Evolutionary conservation across 2,888 invertebrate genomes (phyloP).

Genomic region (Eutolmus rufibarbis): DNA sequence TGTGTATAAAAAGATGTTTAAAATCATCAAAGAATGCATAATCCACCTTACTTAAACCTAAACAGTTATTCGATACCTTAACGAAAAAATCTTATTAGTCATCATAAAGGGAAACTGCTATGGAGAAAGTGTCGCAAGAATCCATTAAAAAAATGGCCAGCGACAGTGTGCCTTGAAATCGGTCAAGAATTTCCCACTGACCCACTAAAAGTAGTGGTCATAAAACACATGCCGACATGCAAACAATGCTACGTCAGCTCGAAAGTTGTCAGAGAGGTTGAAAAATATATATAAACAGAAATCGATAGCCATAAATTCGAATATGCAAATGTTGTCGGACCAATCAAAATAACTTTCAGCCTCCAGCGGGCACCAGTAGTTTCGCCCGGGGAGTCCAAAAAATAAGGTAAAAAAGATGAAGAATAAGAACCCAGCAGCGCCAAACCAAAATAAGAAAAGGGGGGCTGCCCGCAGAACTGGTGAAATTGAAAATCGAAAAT

Average conservation of each 20-base stretch:
- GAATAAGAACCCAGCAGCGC: background rate
- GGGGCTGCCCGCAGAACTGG: background rate
- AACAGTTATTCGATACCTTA: background rate
- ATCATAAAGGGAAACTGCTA: background rate
- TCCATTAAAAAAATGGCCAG: background rate
- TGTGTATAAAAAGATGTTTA: too few relatives aligned
- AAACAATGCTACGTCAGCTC: background rate
- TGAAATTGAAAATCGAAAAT: conserved; percentile 36
- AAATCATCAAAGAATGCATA: too few relatives aligned
- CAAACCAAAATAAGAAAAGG: background rate
- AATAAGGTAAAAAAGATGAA: background rate
- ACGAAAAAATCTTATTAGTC: background rate
- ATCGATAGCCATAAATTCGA: conserved; percentile 4
- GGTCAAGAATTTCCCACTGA: background rate
- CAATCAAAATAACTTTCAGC: conserved; percentile 21
- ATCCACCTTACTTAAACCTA: background rate
- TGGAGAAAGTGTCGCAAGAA: conserved; percentile 6
- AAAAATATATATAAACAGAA: background rate
- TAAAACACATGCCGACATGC: background rate
- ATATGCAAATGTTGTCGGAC: background rate
- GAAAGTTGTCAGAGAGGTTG: background rate
- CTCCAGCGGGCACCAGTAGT: background rate
- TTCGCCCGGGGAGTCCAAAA: background rate
- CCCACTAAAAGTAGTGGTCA: background rate
- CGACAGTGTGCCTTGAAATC: background rate